Evolutionary conservation across 2,797 vertebrate species (phyloP).

Genomic region (Amblyraja radiata): DNA sequence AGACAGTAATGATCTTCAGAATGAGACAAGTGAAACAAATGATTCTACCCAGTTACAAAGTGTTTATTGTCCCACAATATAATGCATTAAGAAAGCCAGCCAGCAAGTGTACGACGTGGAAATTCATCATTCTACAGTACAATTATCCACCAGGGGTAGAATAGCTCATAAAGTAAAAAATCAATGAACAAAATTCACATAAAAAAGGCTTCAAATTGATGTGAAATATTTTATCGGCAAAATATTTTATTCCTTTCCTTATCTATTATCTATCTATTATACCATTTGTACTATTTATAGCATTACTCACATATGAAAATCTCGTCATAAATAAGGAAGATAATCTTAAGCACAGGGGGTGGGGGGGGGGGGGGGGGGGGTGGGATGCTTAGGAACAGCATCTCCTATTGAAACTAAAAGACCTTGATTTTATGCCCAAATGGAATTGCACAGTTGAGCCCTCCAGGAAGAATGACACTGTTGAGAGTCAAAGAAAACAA

Average conservation of each 20-base stretch:
- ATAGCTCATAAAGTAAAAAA: not conserved
- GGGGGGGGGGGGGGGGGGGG: no score
- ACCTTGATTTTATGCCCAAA: not conserved
- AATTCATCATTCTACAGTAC: not conserved
- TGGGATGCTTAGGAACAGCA: not conserved
- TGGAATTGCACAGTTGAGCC: not conserved
- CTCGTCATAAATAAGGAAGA: not conserved
- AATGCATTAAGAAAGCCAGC: not conserved
- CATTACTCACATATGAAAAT: not conserved
- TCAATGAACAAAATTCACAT: not conserved
- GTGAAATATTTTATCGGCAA: not conserved
- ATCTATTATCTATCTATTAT: no score
- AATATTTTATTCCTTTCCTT: not conserved
- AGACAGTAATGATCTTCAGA: not conserved
- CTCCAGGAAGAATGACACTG: not conserved
- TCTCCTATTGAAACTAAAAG: not conserved
- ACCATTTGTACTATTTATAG: not conserved
- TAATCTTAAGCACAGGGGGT: not conserved
- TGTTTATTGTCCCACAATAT: not conserved
- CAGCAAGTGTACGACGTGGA: not conserved
- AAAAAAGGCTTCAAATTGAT: not conserved
- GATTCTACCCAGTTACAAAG: not conserved
- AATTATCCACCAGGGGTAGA: not conserved
- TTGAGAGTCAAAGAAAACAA: not conserved
- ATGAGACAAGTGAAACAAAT: not conserved